Base-by-base conservation (phyloP, 37 sponge, comb jelly and placozoan species). In the Chondrilla cf. caribensis region DNA sequence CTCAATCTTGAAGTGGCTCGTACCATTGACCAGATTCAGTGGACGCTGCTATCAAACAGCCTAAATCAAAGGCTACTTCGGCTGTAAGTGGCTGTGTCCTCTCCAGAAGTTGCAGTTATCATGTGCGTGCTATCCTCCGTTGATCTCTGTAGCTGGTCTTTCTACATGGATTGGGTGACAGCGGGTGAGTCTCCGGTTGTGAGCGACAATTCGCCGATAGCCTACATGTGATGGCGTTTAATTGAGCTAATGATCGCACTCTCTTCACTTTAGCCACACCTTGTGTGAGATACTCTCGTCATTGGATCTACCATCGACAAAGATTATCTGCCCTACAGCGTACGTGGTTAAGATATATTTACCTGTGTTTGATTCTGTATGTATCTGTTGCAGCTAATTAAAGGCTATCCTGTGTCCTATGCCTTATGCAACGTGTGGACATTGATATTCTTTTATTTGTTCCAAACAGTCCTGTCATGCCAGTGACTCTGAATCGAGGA, bases 271-370 rank as follows among this genome's bases (percentile, higher is more conserved):
- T 66, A 92, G 93, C 11, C 82, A 92, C 84, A 82, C 84, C 25
- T 92, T 88, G 89, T 78, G 77, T 31, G 32, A 22, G 0, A 60
- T 77, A 22, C 47, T 88, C 31, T 44, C 64, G n/a, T 42, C 85
- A 19, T 54, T 80, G 1, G 28, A 80, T 18, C 81, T 82, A n/a
- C 84, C 93, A 7, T 79, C 79, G 29, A 65, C 88, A 18, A 88
- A 83, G 47, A 60, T 88, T 47, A 86, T 92, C 11, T 92, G 93
- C 68, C 93, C 93, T 39, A 92, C 86, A 47, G 93, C 93, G 93
- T 92, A 57, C 81, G 93, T 85, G 21, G 6, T 15, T 55, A 55
- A 11, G 17, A 17, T 17, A 55, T 17, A 19, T 17, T n/a, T n/a
- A n/a, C n/a, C n/a, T n/a, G n/a, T n/a, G n/a, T 47, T 11, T 47